Evolutionary conservation across 2,888 invertebrate species (phyloP).

Genomic region (Coleophora flavipennella): DNA sequence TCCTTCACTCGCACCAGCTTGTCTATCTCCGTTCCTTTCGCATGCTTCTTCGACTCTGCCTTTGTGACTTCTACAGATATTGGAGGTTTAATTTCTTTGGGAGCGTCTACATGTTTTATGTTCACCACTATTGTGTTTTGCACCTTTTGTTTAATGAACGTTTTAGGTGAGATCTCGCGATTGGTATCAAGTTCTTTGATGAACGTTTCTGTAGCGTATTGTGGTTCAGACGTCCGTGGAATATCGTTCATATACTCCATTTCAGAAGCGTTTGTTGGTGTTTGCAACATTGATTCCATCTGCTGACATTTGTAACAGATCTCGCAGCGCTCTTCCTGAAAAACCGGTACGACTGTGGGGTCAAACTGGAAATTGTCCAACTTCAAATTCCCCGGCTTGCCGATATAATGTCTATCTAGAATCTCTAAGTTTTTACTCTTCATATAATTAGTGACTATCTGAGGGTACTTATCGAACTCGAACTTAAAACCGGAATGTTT

Average conservation of each 20-base stretch:
- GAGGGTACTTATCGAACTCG: constrained; percentile 81
- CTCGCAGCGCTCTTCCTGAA: constrained; percentile 65
- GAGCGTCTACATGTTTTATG: constrained; percentile 13
- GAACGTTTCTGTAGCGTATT: constrained; percentile 47
- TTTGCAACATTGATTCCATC: constrained; percentile 76
- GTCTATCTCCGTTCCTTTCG: constrained; percentile 18
- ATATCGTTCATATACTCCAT: constrained; percentile 70
- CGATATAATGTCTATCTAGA: constrained; percentile 72
- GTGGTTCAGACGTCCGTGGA: constrained; percentile 50
- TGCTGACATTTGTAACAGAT: constrained; percentile 67
- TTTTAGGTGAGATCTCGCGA: constrained; percentile 44
- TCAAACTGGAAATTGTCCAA: constrained; percentile 67
- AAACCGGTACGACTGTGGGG: constrained; percentile 56
- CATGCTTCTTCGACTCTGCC: not conserved
- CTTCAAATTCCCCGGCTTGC: constrained; percentile 70
- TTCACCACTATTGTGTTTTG: constrained; percentile 63
- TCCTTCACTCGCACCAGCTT: constrained; percentile 38
- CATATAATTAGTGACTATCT: constrained; percentile 83
- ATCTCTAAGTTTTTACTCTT: constrained; percentile 80
- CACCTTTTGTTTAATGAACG: constrained; percentile 51
- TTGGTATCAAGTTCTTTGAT: constrained; percentile 25
- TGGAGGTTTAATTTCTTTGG: constrained; percentile 15
- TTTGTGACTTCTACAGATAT: no score
- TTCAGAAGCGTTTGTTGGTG: constrained; percentile 85
- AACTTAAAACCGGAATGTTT: constrained; percentile 82